Base-by-base conservation (phyloP, 2,888 invertebrate species). In the Euproctis similis region DNA sequence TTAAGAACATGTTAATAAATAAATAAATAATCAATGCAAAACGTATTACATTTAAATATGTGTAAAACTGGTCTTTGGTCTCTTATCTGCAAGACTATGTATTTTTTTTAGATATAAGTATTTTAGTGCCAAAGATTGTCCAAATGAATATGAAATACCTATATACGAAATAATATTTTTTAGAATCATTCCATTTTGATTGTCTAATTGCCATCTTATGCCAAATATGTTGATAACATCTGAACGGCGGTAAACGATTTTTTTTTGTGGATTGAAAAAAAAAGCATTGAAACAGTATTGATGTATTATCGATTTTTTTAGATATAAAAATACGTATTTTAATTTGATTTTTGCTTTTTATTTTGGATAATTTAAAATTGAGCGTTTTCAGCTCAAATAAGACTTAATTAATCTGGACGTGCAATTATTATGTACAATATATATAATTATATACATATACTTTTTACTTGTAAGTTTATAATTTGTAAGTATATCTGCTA, bases 71-170 rank as follows among this genome's bases (percentile, higher is more conserved):
- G 55, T 71, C 73, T 75, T 76, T 74, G 76, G 74, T 71, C 59
- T n/a, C n/a, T 51, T 51, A 54, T 55, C 62, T 60, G 37, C 50
- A 60, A 69, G 69, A 72, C 71, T 56, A n/a, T 56, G 51, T 57
- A 36, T 47, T n/a, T n/a, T n/a, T n/a, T n/a, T n/a, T 71, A 76
- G 71, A 63, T 54, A 42, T 80, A 81, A 14, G 77, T 73, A 55
- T 67, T 72, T 69, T 75, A 71, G 82, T 84, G 82, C 82, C 82
- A 84, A 84, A 84, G 82, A 81, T 71, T 67, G 69, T 82, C 81
- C 82, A 82, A 82, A 82, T 76, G 68, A 59, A 56, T 59, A 59
- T 57, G 62, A 59, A 62, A 57, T n/a, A n/a, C n/a, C n/a, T n/a
- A 64, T 66, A 63, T 63, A 65, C 65, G 64, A 62, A 59, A 56